Evolutionary conservation across 2,797 vertebrate species (phyloP).

Genomic region (Loriculus beryllinus): DNA sequence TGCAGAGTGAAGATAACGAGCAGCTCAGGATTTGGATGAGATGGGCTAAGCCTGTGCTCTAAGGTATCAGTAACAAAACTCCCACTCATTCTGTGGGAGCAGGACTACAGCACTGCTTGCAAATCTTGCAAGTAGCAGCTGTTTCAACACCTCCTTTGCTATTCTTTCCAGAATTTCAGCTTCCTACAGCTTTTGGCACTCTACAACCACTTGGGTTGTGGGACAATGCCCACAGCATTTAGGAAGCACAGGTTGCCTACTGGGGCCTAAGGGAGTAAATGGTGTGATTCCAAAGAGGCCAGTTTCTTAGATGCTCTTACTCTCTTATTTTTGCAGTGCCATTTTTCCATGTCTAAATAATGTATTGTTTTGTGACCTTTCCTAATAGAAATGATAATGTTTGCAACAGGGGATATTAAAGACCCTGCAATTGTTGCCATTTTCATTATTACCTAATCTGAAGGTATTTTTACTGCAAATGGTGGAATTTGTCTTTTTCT

Average conservation of each 20-base stretch:
- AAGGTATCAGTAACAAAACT: constrained; percentile 30
- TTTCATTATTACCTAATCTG: background rate
- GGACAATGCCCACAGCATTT: background rate
- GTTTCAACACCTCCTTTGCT: constrained; percentile 34
- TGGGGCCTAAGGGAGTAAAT: background rate
- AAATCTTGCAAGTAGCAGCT: constrained; percentile 21
- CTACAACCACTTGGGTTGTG: background rate
- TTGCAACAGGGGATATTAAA: background rate
- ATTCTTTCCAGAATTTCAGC: constrained; percentile 22
- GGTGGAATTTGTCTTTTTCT: background rate
- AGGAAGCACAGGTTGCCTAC: background rate
- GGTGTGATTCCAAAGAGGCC: background rate
- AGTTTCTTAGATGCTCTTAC: background rate
- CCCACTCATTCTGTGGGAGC: constrained; percentile 27
- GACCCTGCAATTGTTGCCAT: background rate
- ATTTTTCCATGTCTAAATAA: background rate
- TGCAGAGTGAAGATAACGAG: constrained; percentile 34
- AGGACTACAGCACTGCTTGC: background rate
- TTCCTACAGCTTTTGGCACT: constrained; percentile 35
- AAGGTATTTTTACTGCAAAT: background rate
- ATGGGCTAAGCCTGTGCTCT: background rate
- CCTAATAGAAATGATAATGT: background rate
- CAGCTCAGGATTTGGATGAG: background rate
- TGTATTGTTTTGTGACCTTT: background rate
- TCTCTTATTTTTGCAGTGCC: background rate